phyloP scores from a whole-genome alignment of 1,140 invertebrate genomes.

The Apis laboriosa region DNA sequence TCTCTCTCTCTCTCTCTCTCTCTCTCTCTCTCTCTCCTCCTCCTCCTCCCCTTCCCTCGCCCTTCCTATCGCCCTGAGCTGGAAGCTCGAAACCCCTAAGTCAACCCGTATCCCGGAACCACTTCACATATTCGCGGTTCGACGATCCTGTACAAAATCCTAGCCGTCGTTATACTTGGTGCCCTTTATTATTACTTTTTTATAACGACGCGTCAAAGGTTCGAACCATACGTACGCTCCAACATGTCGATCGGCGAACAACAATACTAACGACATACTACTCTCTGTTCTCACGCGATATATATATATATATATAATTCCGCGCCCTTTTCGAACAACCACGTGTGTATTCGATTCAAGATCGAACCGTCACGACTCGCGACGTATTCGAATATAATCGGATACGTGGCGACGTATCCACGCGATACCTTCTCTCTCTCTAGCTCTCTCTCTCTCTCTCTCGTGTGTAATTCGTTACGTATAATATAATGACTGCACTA shows the following conservation, averaged over 20 bases:
- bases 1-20: constrained; percentile 7
- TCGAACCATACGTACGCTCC: constrained; percentile 48
- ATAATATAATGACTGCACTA: constrained; percentile 35
- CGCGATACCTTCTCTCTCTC: neutral
- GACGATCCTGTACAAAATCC: constrained; percentile 75
- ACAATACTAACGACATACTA: constrained; percentile 57
- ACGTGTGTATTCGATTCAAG: constrained; percentile 50
- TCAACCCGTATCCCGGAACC: constrained; percentile 55
- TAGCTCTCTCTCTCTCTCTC: too few relatives aligned
- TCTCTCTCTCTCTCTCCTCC: neutral
- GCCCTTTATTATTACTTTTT: constrained; percentile 71
- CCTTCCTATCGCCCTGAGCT: neutral
- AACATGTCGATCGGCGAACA: constrained; percentile 54
- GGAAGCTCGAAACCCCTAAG: constrained; percentile 14
- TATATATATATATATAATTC: neutral
- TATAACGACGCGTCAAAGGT: constrained; percentile 72
- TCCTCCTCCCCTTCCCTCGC: neutral
- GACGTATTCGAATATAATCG: constrained; percentile 51
- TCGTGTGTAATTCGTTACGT: constrained; percentile 19
- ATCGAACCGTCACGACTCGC: constrained; percentile 40
- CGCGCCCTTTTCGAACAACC: constrained; percentile 27
- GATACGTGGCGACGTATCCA: constrained; percentile 25
- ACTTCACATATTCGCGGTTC: constrained; percentile 77
- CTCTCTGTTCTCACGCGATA: neutral
- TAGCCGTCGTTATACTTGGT: constrained; percentile 72